A percentile compares a stretch with the other conserved stretches of the same genome.
phyloP scores from a whole-genome alignment of 2,888 invertebrate genomes.

The Coremacera marginata region DNA sequence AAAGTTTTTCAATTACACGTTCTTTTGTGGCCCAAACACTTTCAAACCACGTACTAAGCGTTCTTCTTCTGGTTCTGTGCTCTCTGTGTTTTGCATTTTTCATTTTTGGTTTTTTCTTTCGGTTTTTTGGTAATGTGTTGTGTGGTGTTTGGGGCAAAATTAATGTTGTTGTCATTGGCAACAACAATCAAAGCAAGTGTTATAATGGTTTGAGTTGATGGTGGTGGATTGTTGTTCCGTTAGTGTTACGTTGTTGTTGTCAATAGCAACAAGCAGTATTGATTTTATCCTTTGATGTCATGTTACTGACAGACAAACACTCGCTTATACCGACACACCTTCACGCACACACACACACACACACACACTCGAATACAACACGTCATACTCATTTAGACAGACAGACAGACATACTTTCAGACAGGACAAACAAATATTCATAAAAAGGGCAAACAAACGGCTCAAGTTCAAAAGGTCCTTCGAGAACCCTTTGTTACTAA shows the following conservation, averaged over 20 bases:
- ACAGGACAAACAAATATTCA: conserved; percentile 19
- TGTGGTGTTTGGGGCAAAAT: neutral
- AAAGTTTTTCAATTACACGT: conserved; percentile 33
- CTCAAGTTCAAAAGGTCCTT: conserved; percentile 37
- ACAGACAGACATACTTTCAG: conserved; percentile 13
- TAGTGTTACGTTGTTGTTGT: conserved; percentile 37
- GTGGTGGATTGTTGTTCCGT: neutral
- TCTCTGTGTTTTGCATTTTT: neutral
- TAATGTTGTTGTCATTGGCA: conserved; percentile 33
- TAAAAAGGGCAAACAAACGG: conserved; percentile 15
- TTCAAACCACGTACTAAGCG: neutral
- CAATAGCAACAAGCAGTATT: conserved; percentile 62
- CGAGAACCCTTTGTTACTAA: conserved; percentile 27
- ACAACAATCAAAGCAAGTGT: conserved; percentile 17
- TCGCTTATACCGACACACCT: neutral
- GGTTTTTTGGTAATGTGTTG: conserved; percentile 18
- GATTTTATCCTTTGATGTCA: conserved; percentile 55
- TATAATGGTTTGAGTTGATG: neutral
- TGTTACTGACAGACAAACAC: neutral
- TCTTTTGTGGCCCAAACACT: neutral
- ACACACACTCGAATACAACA: neutral
- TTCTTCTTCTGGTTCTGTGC: neutral
- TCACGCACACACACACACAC: neutral
- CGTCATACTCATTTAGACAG: conserved; percentile 3
- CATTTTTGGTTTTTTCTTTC: conserved; percentile 2